Base-by-base conservation (phyloP, 1,140 invertebrate species). In the Drosophila kohkoa region DNA sequence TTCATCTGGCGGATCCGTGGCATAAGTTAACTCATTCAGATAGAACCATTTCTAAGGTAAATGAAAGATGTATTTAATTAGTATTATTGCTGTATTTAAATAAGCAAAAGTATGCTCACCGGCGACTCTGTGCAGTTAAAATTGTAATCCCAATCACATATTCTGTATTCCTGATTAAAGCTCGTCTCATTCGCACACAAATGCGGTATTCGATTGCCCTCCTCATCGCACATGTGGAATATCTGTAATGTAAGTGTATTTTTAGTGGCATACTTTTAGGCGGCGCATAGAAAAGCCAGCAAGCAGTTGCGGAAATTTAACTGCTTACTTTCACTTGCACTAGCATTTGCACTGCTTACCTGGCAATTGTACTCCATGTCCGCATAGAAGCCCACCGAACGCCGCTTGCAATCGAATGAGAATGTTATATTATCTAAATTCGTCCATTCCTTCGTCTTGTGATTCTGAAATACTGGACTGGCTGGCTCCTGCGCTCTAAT, bases 151-250 rank as follows among this genome's bases (percentile, higher is more conserved):
- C 94, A 95, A 90, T 95, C 94, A 86, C 94, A 95, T 74, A 95
- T 93, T 75, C 94, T 92, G 91, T 93, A 95, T 80, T 95, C 93
- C 83, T 95, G 94, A 91, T 95, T 95, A 91, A 95, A 95, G 52
- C 93, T 93, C 7, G 94, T 95, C 63, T 94, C 94, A 70, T 94
- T 94, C 66, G 94, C 94, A 90, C 94, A 95, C 65, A 94, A 92
- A 85, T 95, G 94, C 7, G 94, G 94, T 69, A 95, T 94, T 58
- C 94, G 92, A 62, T 94, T 92, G 28, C 94, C 94, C 66, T 95
- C 94, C 73, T 94, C 94, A 75, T 95, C 94, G 79, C 95, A 95
- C 93, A 95, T 95, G 81, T 95, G 95, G 81, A 95, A 95, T 57
- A 95, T 94, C 92, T 92, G 15, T 55, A 45, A 25, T 48, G 41